These are phyloP conservation scores for Teleogryllus oceanicus DNA, from an alignment of 2,888 invertebrate genomes.

Conservation along the genomic window DNA sequence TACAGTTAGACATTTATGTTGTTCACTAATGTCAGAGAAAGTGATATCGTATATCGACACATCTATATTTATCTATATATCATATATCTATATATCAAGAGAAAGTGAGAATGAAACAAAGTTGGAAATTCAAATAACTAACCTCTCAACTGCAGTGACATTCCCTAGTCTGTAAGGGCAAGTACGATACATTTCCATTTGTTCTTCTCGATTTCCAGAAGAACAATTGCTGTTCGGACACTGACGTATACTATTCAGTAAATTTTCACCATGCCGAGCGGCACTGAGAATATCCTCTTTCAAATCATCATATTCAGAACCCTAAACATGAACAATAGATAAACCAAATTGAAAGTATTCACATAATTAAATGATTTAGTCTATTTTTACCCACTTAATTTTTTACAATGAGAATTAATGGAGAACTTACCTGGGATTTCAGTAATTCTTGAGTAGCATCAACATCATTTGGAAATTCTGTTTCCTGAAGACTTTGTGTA, in stretches of 20 bases:
- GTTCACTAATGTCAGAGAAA: too few relatives aligned
- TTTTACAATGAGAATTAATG: too few relatives aligned
- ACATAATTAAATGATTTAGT: too few relatives aligned
- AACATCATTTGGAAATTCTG: slow-evolving; percentile 90
- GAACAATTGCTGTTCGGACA: slow-evolving; percentile 32
- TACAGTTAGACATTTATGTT: too few relatives aligned
- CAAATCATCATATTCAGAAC: slow-evolving; percentile 59
- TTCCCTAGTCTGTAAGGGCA: slow-evolving; percentile 63
- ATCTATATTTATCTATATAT: too few relatives aligned
- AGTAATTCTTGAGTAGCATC: slow-evolving; percentile 83
- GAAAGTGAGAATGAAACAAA: too few relatives aligned
- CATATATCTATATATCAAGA: too few relatives aligned
- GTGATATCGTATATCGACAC: too few relatives aligned
- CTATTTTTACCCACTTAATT: too few relatives aligned
- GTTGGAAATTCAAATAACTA: slow-evolving; percentile 39
- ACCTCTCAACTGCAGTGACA: slow-evolving; percentile 90
- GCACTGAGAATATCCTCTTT: slow-evolving; percentile 84
- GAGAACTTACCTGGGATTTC: slow-evolving; percentile 63
- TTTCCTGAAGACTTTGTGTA: slow-evolving; percentile 83
- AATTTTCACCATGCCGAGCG: slow-evolving; percentile 82
- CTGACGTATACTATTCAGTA: slow-evolving; percentile 58
- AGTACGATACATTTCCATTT: slow-evolving; percentile 41
- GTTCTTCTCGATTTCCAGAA: slow-evolving; percentile 33
- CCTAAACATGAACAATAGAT: slow-evolving; percentile 44
- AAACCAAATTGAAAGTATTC: not conserved